These are phyloP conservation scores for Abrostola tripartita DNA, from an alignment of 2,888 invertebrate genomes.

Conservation along the genomic window DNA sequence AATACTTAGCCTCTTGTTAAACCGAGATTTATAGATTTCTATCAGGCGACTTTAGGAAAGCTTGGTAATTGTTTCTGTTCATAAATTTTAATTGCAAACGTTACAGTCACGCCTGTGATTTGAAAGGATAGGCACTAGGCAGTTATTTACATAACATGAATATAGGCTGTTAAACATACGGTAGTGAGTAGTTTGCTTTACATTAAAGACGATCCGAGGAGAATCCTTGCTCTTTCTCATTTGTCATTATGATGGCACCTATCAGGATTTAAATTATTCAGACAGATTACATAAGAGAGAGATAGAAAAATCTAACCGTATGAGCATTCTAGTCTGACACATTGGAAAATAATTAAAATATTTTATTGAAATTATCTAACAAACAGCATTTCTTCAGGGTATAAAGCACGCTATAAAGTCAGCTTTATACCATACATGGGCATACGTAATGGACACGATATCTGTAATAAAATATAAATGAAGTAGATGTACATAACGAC, in stretches of 20 bases:
- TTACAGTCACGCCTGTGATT: slow-evolving; percentile 20
- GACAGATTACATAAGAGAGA: too few relatives aligned
- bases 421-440: too few relatives aligned
- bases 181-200: not conserved
- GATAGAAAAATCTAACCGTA: too few relatives aligned
- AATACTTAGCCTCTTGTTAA: slow-evolving; percentile 43
- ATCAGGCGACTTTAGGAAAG: slow-evolving; percentile 32
- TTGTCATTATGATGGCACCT: slow-evolving; percentile 8
- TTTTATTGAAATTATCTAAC: too few relatives aligned
- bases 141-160: not conserved
- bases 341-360: too few relatives aligned
- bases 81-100: slow-evolving; percentile 21
- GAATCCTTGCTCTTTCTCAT: not conserved
- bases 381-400: too few relatives aligned
- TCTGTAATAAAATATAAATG: too few relatives aligned
- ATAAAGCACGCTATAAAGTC: too few relatives aligned
- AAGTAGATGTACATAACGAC: too few relatives aligned
- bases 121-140: slow-evolving; percentile 9
- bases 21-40: slow-evolving; percentile 48
- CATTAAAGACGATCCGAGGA: too few relatives aligned
- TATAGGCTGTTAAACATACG: not conserved
- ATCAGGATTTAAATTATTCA: slow-evolving; percentile 2
- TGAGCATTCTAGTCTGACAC: too few relatives aligned
- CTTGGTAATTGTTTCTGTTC: slow-evolving; percentile 47
- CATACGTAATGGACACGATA: too few relatives aligned